Evolutionary conservation across 2,888 invertebrate species (phyloP).

Genomic region (Lobophora halterata): DNA sequence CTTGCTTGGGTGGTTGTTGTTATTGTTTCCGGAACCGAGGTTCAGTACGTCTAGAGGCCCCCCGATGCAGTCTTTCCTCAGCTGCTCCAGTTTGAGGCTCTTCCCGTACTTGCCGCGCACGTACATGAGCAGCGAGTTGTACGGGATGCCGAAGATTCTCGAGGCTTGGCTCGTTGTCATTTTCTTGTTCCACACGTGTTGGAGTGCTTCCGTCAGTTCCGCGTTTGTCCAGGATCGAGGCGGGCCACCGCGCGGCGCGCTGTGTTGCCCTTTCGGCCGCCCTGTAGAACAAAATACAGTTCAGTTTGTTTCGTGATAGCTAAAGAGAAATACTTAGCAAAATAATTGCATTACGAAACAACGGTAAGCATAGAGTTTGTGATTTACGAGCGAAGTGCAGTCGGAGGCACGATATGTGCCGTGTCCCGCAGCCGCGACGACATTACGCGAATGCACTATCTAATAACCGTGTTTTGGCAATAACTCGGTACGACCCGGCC

Average conservation of each 20-base stretch:
- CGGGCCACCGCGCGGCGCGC: conserved; percentile 93
- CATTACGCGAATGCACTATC: conserved; percentile 70
- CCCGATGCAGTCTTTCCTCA: conserved; percentile 93
- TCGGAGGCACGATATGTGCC: conserved; percentile 67
- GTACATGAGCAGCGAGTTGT: conserved; percentile 95
- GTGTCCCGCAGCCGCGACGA: conserved; percentile 54
- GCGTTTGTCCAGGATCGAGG: conserved; percentile 96
- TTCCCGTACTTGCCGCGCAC: conserved; percentile 96
- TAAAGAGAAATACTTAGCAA: conserved; percentile 49
- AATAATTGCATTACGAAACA: conserved; percentile 61
- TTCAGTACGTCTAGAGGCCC: conserved; percentile 88
- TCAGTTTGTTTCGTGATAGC: conserved; percentile 41
- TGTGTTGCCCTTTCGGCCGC: conserved; percentile 94
- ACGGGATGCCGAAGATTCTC: conserved; percentile 94
- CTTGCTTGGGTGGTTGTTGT: conserved; percentile 79
- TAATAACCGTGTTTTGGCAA: conserved; percentile 73
- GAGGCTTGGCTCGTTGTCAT: conserved; percentile 97
- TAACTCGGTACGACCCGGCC: conserved; percentile 52
- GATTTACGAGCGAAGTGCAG: conserved; percentile 65
- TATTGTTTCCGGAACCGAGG: conserved; percentile 82
- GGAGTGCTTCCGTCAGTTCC: conserved; percentile 93
- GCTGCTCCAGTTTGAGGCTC: conserved; percentile 92
- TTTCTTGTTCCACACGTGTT: conserved; percentile 97
- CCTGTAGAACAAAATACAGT: conserved; percentile 67
- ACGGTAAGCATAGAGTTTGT: conserved; percentile 45